phyloP scores from a whole-genome alignment of 2,113 vertebrate species.

The Mesoclemmys tuberculata region DNA sequence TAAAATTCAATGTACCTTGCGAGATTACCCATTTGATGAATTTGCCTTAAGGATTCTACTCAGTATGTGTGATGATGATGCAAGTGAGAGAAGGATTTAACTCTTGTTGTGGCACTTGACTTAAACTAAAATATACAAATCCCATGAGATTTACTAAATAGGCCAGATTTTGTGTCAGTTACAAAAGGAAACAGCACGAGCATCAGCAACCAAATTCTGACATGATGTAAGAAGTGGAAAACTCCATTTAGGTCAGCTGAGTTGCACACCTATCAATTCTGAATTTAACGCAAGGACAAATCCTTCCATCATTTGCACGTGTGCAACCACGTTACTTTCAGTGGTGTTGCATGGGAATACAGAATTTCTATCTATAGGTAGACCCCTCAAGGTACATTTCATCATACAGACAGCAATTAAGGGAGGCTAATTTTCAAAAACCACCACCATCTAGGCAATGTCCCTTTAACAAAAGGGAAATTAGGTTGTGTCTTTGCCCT shows the following conservation, averaged over 20 bases:
- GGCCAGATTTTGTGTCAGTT: neutral
- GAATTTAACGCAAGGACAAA: neutral
- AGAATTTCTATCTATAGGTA: neutral
- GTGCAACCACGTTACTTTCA: neutral
- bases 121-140: neutral
- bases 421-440: constrained; percentile 7
- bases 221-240: neutral
- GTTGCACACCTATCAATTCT: neutral
- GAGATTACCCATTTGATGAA: neutral
- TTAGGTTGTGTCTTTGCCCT: rapidly evolving
- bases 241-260: neutral
- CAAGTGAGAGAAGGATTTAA: neutral
- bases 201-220: neutral
- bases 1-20: neutral
- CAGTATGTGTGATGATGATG: rapidly evolving
- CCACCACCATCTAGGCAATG: neutral
- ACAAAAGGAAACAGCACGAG: neutral
- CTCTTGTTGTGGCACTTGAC: neutral
- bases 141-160: neutral
- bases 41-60: neutral
- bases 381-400: neutral
- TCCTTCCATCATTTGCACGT: neutral
- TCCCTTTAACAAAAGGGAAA: neutral
- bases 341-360: neutral
- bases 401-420: neutral